Percentiles rank a stretch among this genome's conserved stretches.
Evolutionary conservation across 2,113 vertebrate genomes (phyloP).

Genomic region (Corythornis vintsioides): DNA sequence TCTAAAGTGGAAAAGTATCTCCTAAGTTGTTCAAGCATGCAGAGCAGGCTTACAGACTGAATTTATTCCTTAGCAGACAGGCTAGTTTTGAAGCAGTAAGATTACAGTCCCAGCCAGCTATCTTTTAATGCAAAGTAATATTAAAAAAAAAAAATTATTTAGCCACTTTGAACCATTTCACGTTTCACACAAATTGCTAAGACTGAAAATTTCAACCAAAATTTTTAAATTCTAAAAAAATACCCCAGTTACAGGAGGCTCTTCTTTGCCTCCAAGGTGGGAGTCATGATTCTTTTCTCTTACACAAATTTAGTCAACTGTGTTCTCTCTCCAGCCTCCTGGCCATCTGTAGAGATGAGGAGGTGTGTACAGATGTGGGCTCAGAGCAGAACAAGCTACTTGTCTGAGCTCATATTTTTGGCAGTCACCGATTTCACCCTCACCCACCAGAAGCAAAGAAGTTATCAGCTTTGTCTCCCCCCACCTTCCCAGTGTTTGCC

Average conservation of each 20-base stretch:
- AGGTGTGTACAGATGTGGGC: slow-evolving; percentile 69
- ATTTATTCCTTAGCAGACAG: background rate
- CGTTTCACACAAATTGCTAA: background rate
- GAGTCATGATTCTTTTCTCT: slow-evolving; percentile 66
- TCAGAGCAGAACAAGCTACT: slow-evolving; percentile 54
- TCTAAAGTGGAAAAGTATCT: background rate
- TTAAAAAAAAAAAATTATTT: background rate
- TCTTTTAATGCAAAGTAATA: background rate
- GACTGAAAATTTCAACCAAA: background rate
- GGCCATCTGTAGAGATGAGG: slow-evolving; percentile 67
- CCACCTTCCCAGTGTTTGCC: background rate
- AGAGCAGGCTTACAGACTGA: background rate
- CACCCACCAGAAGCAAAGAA: slow-evolving; percentile 60
- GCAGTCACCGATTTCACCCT: slow-evolving; percentile 58
- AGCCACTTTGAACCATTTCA: background rate
- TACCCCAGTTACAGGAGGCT: slow-evolving; percentile 23
- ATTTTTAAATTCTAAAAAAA: background rate
- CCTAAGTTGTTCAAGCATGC: background rate
- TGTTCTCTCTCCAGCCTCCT: slow-evolving; percentile 68
- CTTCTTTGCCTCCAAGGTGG: slow-evolving; percentile 41
- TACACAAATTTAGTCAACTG: slow-evolving; percentile 62
- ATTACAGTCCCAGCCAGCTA: background rate
- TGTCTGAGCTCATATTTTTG: slow-evolving; percentile 63
- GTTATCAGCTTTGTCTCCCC: slow-evolving; percentile 11
- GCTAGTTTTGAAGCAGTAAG: background rate